A percentile compares a stretch with the other conserved stretches of the same genome.
phyloP scores from a whole-genome alignment of 1,140 invertebrate species.

The Hirudo medicinalis region DNA sequence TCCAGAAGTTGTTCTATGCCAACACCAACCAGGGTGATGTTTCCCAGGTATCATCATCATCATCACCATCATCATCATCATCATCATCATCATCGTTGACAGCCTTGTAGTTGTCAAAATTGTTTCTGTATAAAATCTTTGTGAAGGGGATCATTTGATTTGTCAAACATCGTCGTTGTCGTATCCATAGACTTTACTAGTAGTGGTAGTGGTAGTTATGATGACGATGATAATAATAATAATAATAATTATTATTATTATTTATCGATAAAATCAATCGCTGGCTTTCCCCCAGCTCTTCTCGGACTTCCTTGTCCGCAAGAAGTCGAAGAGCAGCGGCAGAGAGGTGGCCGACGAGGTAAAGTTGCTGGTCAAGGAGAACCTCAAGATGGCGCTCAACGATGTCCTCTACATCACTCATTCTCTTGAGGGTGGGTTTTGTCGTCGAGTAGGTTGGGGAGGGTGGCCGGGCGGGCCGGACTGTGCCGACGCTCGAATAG shows the following conservation, averaged over 20 bases:
- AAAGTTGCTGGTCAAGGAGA: background rate
- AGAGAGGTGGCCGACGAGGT: background rate
- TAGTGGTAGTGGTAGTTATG: no score
- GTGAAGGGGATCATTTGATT: no score
- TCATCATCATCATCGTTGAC: no score
- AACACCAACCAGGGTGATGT: conserved; percentile 6
- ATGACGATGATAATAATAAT: background rate
- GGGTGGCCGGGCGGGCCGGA: no score
- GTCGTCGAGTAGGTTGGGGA: background rate
- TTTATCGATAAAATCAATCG: no score
- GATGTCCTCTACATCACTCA: conserved; percentile 4
- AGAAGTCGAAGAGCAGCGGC: background rate
- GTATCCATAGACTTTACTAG: no score
- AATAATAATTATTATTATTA: background rate
- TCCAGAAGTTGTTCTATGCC: conserved; percentile 6
- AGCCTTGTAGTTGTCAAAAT: no score
- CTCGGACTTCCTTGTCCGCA: background rate
- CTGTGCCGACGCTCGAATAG: no score
- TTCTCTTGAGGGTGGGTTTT: background rate
- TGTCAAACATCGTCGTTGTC: no score
- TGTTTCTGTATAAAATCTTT: no score
- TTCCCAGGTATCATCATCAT: background rate
- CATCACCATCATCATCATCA: no score
- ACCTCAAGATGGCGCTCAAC: background rate
- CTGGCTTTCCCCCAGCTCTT: background rate